Base-by-base conservation (phyloP, 1,140 invertebrate species). In the Pogonomyrmex californicus region DNA sequence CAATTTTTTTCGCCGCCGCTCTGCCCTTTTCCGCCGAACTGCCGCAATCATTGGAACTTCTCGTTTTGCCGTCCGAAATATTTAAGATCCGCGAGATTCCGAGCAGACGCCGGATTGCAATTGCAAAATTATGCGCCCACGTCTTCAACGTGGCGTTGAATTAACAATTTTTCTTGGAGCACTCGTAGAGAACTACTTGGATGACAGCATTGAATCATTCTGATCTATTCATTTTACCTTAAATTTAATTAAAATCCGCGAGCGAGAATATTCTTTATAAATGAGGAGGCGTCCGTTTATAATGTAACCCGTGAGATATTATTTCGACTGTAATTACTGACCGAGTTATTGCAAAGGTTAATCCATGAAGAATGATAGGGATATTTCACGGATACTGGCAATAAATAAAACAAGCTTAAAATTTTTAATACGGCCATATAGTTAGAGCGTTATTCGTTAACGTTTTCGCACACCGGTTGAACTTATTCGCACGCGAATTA, bases 1-100 rank as follows among this genome's bases (percentile, higher is more conserved):
- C 58, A 62, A 78, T 76, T 90, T 89, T 85, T 83, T 68, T 23
- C n/a, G 23, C 58, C 10, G 4, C 63, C 58, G 62, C 58, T 17
- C 4, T 33, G 7, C 47, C 47, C 23, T 68, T 54, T 51, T 38
- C 54, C 60, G 12, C 23, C 51, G 5, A 51, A 30, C 4, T 38
- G 0, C n/a, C 38, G 41, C 79, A 38, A 79, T 79, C 62, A 36
- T 23, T 12, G 5, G 38, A 12, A 17, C 23, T 14, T 10, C 3
- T 12, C n/a, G 30, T 23, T 66, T 73, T 3, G 0, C 33, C 65
- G 0, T 6, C 36, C 9, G 2, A 33, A 66, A 33, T 9, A 17
- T 41, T 78, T 38, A 33, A 70, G 14, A 4, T 54, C 23, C 3
- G n/a, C 23, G 6, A n/a, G 23, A 66, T 68, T 49, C 30, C 4